Base-by-base conservation (phyloP, 2,888 invertebrate species). In the Ophion ellenae region DNA sequence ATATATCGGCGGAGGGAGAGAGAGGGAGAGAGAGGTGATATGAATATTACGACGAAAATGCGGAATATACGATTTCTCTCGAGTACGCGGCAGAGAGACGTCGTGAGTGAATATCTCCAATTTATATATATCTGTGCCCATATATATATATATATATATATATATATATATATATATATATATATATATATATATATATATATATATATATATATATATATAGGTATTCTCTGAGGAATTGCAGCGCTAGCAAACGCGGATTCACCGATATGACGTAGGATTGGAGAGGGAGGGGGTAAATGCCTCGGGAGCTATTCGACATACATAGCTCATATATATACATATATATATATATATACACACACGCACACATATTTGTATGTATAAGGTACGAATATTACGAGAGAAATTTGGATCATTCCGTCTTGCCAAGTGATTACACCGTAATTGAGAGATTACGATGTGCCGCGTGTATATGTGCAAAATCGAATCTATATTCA, bases 381-480 rank as follows among this genome's bases (percentile, higher is more conserved):
- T 76, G 53, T 73, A 71, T 66, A 10, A 71, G 53, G n/a, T 75
- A 79, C 53, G 84, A 84, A 47, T 53, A 80, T 76, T 47, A 66
- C 66, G 57, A n/a, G 36, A 64, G 71, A 73, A 74, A 77, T 80
- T 76, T 53, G 70, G 75, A 82, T 79, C 78, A 66, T 70, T 57
- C 75, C 71, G 67, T 75, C 82, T 82, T 85, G 79, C 74, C 79
- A 75, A 82, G 77, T 82, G 76, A 85, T 83, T 85, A 80, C 79
- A 80, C 69, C 36, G 53, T 83, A 85, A 85, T 85, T 83, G 80
- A 85, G 79, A 83, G 79, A 83, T 81, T 75, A 81, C 69, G 63
- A 74, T 74, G 47, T 53, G 73, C 24, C 75, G 75, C 59, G 69
- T 76, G 45, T 24, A 69, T 69, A 28, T 45, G 53, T 69, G 57